Evolutionary conservation across 2,113 vertebrate species (phyloP).

Genomic region (Sapajus apella): DNA sequence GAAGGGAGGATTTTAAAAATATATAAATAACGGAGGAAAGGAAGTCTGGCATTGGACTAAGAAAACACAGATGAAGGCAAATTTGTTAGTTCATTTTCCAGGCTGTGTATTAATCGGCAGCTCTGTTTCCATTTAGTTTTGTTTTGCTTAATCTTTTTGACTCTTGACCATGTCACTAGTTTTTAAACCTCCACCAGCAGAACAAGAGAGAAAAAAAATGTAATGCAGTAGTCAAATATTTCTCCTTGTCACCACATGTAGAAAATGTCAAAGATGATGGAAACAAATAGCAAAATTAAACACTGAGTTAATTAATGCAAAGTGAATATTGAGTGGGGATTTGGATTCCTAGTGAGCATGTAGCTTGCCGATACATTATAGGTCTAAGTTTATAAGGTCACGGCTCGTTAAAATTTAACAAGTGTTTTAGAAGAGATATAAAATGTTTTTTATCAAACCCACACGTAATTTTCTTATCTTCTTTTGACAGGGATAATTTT

Average conservation of each 20-base stretch:
- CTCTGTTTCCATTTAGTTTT: conserved; percentile 20
- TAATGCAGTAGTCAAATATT: neutral
- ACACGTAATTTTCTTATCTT: conserved; percentile 79
- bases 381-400: conserved; percentile 75
- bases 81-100: neutral
- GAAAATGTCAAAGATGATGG: conserved; percentile 45
- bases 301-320: conserved; percentile 51
- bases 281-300: conserved; percentile 62
- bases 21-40: neutral
- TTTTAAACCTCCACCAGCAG: neutral
- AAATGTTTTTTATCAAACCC: conserved; percentile 74
- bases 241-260: conserved; percentile 16
- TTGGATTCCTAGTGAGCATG: neutral
- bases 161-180: neutral
- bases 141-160: conserved; percentile 6
- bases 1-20: neutral
- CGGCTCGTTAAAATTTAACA: conserved; percentile 74
- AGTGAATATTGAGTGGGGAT: neutral
- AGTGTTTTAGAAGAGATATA: conserved; percentile 75
- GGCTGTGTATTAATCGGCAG: neutral
- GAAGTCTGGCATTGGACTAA: neutral
- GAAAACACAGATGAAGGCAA: neutral
- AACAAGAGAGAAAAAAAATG: neutral
- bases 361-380: neutral
- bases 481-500: conserved; percentile 81